A percentile compares a stretch with the other conserved stretches of the same genome.
These are phyloP conservation scores for Hyperopisus bebe DNA, from an alignment of 2,113 vertebrate genomes.

Conservation along the genomic window DNA sequence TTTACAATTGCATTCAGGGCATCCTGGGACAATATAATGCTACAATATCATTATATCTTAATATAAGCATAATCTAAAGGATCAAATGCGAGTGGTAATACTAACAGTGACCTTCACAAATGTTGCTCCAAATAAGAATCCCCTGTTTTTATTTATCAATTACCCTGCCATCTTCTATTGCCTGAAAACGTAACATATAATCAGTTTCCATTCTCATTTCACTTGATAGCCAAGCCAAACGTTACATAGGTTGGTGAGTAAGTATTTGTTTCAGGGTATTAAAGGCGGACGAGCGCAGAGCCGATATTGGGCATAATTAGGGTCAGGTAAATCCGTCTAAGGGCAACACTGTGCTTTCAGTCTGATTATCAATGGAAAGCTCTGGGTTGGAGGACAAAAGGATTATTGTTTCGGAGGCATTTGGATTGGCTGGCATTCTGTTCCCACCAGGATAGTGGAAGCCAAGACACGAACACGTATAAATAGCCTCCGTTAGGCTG, in stretches of 20 bases:
- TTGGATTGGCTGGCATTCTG: slow-evolving; percentile 50
- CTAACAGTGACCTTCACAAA: not conserved
- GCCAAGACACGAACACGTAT: slow-evolving; percentile 38
- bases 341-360: slow-evolving; percentile 51
- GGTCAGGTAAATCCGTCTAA: slow-evolving; percentile 53
- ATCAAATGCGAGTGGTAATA: not conserved
- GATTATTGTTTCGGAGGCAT: slow-evolving; percentile 50
- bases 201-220: not conserved
- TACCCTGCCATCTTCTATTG: not conserved
- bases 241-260: not conserved
- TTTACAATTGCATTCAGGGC: too few relatives aligned
- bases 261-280: slow-evolving; percentile 30
- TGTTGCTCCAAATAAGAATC: not conserved
- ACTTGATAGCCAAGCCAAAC: not conserved
- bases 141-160: not conserved
- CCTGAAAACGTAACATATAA: not conserved
- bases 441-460: slow-evolving; percentile 24
- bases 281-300: slow-evolving; percentile 33
- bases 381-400: slow-evolving; percentile 67
- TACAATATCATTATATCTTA: not conserved
- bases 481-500: slow-evolving; percentile 43
- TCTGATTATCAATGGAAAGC: slow-evolving; percentile 25
- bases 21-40: too few relatives aligned
- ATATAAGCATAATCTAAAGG: not conserved
- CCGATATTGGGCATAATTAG: slow-evolving; percentile 31